Evolutionary conservation across 2,113 vertebrate species (phyloP).

Genomic region (Microtus richardsoni): DNA sequence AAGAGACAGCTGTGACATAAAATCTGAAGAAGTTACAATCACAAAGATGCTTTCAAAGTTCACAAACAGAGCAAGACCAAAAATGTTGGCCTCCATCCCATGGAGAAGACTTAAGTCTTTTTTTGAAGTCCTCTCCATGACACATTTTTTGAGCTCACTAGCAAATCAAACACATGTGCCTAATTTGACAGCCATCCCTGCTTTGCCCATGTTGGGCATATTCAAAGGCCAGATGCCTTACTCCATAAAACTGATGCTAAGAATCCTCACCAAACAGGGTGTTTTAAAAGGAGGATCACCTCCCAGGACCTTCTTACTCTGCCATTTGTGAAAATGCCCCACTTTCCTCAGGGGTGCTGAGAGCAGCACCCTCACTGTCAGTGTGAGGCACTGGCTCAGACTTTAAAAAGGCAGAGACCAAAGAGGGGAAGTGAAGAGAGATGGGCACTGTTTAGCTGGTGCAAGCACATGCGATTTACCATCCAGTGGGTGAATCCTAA

Average conservation of each 20-base stretch:
- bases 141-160: not conserved
- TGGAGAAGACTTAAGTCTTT: not conserved
- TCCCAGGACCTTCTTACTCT: not conserved
- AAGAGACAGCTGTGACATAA: not conserved
- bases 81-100: not conserved
- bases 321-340: not conserved
- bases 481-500: not conserved
- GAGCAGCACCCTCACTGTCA: not conserved
- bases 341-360: not conserved
- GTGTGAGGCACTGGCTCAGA: not conserved
- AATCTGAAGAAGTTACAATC: not conserved
- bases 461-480: conserved; percentile 38
- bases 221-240: not conserved
- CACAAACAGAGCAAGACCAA: not conserved
- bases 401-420: not conserved
- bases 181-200: not conserved
- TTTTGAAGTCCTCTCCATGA: not conserved
- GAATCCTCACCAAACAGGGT: not conserved
- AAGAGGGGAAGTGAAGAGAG: conserved; percentile 2
- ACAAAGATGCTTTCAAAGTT: not conserved
- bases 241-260: not conserved
- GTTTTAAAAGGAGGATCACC: not conserved
- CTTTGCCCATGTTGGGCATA: not conserved
- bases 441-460: not conserved
- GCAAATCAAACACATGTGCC: not conserved